Evolutionary conservation across 37 sponge, comb jelly and placozoan genomes (phyloP).

Genomic region (Geodia barretti): DNA sequence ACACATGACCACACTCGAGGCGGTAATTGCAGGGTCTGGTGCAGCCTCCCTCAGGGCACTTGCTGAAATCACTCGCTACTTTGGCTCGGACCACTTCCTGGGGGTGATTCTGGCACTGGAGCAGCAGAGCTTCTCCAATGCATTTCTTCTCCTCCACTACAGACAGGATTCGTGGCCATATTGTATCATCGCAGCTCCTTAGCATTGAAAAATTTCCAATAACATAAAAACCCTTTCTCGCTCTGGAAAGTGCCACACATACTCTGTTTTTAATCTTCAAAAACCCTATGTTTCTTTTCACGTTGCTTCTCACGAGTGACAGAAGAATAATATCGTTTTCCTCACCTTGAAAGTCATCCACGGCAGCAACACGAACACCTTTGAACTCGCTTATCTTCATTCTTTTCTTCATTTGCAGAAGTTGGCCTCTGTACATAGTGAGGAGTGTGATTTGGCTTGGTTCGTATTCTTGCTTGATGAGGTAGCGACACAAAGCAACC

Average conservation of each 20-base stretch:
- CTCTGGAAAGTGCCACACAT: constrained; percentile 94
- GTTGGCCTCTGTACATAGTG: constrained; percentile 90
- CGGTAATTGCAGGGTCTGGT: constrained; percentile 43
- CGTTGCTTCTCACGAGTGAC: constrained; percentile 84
- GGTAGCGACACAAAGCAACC: constrained; percentile 65
- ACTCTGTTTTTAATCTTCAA: constrained; percentile 72
- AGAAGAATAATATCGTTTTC: constrained; percentile 89
- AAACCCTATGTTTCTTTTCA: constrained; percentile 77
- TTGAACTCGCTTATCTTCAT: constrained; percentile 46
- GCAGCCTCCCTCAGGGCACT: constrained; percentile 88
- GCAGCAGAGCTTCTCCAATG: constrained; percentile 60
- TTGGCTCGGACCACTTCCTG: constrained; percentile 3
- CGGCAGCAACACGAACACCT: constrained; percentile 81
- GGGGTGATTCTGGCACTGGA: constrained; percentile 82
- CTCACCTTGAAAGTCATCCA: constrained; percentile 96
- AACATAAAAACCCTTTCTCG: constrained; percentile 81
- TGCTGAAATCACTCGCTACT: constrained; percentile 58
- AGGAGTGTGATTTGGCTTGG: constrained; percentile 81
- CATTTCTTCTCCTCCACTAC: constrained; percentile 35
- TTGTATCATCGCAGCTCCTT: constrained; percentile 33
- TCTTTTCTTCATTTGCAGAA: constrained; percentile 59
- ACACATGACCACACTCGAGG: constrained; percentile 79
- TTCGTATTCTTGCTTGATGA: constrained; percentile 77
- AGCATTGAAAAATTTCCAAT: constrained; percentile 84
- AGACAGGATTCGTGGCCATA: constrained; percentile 71